Evolutionary conservation across 2,888 invertebrate species (phyloP).

Genomic region (Andrena hattorfiana): DNA sequence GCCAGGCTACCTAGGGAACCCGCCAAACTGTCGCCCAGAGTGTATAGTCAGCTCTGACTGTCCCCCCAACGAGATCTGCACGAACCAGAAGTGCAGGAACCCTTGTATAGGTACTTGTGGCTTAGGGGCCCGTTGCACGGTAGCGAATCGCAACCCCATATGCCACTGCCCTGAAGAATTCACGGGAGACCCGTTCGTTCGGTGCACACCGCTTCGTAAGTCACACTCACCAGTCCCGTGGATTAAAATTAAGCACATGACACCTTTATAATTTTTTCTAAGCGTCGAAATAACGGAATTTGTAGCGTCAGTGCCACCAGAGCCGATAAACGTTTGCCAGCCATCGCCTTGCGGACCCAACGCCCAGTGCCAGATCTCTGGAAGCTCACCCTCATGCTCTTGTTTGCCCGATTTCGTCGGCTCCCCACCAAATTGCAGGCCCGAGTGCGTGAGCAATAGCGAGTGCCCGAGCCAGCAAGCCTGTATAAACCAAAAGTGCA

Average conservation of each 20-base stretch:
- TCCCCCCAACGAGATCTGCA: constrained; percentile 90
- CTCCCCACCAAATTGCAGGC: constrained; percentile 91
- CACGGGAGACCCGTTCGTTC: constrained; percentile 91
- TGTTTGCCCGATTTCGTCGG: constrained; percentile 92
- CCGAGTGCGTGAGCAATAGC: constrained; percentile 92
- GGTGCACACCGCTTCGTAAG: constrained; percentile 86
- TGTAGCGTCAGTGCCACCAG: constrained; percentile 87
- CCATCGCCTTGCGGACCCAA: constrained; percentile 91
- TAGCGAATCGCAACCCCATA: constrained; percentile 93
- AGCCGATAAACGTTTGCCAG: constrained; percentile 87
- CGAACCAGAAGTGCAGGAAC: constrained; percentile 92
- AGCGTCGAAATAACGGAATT: constrained; percentile 5
- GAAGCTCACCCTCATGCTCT: constrained; percentile 92
- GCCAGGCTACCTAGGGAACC: constrained; percentile 92
- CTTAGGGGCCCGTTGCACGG: constrained; percentile 90
- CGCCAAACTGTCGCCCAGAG: constrained; percentile 93
- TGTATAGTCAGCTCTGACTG: constrained; percentile 92
- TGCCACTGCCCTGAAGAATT: constrained; percentile 90
- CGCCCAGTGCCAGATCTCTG: constrained; percentile 88
- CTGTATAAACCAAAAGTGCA: constrained; percentile 90
- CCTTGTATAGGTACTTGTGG: constrained; percentile 94
- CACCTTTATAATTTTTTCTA: no score
- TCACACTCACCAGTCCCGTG: not conserved
- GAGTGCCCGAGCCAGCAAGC: constrained; percentile 91
- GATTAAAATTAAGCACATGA: not conserved